A percentile compares a stretch with the other conserved stretches of the same genome.
These are phyloP conservation scores for Diachrysia chrysitis DNA, from an alignment of 2,888 invertebrate genomes.

Conservation along the genomic window DNA sequence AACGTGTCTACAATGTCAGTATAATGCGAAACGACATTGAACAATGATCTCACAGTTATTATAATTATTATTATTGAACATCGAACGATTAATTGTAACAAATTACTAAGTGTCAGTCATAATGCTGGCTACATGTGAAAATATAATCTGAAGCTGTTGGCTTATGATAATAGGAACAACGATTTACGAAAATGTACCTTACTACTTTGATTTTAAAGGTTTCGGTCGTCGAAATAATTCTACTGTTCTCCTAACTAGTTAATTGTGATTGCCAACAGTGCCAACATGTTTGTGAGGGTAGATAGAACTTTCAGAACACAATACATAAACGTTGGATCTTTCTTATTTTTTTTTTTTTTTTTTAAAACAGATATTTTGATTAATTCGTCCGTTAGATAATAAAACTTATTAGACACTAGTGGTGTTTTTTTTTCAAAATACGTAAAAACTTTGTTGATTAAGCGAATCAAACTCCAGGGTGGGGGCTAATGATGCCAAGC, in stretches of 20 bases:
- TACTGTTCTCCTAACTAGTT: background rate
- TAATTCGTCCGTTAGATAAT: no score
- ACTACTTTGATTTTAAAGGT: background rate
- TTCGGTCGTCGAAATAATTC: background rate
- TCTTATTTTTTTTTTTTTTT: no score
- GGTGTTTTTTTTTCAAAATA: no score
- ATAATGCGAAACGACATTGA: conserved; percentile 32
- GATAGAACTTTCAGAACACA: background rate
- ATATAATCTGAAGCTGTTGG: background rate
- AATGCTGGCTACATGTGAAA: conserved; percentile 3
- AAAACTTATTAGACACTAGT: no score
- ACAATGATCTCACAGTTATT: conserved; percentile 32
- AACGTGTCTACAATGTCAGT: background rate
- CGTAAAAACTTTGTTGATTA: no score
- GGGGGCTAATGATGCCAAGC: no score
- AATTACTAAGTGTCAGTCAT: conserved; percentile 11
- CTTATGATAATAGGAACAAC: background rate
- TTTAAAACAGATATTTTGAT: no score
- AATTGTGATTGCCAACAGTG: conserved; percentile 1
- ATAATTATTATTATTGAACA: conserved; percentile 44
- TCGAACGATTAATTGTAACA: conserved; percentile 40
- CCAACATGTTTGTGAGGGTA: background rate
- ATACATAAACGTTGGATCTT: no score
- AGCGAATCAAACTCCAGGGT: no score
- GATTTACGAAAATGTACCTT: background rate